A percentile compares a stretch with the other conserved stretches of the same genome.
phyloP scores from a whole-genome alignment of 2,113 vertebrate genomes.

The Chloroceryle aenea region DNA sequence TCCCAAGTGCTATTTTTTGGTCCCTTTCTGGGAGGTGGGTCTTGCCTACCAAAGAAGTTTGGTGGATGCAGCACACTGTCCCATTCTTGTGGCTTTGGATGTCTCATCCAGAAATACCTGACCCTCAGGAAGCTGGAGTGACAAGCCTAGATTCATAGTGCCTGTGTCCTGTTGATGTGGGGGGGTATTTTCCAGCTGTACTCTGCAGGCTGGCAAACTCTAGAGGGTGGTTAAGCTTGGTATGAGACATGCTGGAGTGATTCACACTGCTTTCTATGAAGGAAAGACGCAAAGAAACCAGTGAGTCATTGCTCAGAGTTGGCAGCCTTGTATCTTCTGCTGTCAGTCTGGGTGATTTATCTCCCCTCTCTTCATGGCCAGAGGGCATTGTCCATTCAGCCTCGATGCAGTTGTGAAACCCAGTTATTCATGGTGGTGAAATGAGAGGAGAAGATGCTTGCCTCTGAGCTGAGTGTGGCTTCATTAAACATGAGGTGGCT shows the following conservation, averaged over 20 bases:
- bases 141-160: background rate
- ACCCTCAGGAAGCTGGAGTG: background rate
- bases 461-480: background rate
- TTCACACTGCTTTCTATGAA: constrained; percentile 69
- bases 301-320: constrained; percentile 22
- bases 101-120: background rate
- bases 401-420: constrained; percentile 20
- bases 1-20: background rate
- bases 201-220: background rate
- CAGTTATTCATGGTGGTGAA: constrained; percentile 4
- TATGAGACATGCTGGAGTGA: constrained; percentile 11
- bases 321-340: constrained; percentile 16
- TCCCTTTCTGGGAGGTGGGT: background rate
- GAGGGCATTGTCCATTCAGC: constrained; percentile 5
- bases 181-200: background rate
- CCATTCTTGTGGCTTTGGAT: background rate
- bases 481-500: background rate
- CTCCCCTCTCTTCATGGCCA: background rate
- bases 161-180: fast-evolving
- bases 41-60: background rate
- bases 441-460: background rate
- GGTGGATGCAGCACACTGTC: background rate
- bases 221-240: background rate
- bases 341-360: constrained; percentile 27
- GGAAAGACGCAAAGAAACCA: constrained; percentile 50